Base-by-base conservation (phyloP, 2,888 invertebrate genomes). In the Dusona sp. region DNA sequence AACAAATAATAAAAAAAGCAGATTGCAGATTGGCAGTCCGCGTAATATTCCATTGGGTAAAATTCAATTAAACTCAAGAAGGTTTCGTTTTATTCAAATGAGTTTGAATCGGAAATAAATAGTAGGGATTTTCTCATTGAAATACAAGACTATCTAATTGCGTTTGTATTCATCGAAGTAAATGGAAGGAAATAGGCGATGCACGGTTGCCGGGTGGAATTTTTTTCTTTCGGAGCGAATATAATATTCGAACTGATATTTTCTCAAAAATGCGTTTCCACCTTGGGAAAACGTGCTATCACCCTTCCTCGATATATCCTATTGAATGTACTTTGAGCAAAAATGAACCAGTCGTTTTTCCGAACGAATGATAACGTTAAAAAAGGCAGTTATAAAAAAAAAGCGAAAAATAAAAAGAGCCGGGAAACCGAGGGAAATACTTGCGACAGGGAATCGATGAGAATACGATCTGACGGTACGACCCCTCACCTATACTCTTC, bases 401-500 rank as follows among this genome's bases (percentile, higher is more conserved):
- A n/a, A n/a, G n/a, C n/a, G 8, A 57, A 72, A 36, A 45, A 80
- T 11, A 16, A 45, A 70, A 79, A 70, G n/a, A 16, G 16, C 19
- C 45, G 7, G 19, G 9, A 61, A 36, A 48, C 25, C 61, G 33
- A 33, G 22, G 45, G 29, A 65, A 74, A 16, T 13, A 42, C 25
- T 16, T 1, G 13, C 64, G 22, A 42, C 75, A n/a, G 61, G 42
- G 61, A 68, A 75, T 75, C 82, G 68, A 75, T 61, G 75, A 45
- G 75, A 68, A 82, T 57, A 61, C 82, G 72, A 48, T 45, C 57
- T 68, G 67, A 29, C 54, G 25, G 36, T 51, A 57, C 38, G 57
- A 22, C 13, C 64, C 45, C 48, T 33, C 29, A n/a, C 73, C 11
- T 19, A 42, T 13, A 42, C 51, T 64, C n/a, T 33, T 29, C 7